Conservation (phyloP, 2,888 invertebrate species). For the Serrognathus titanus region DNA sequence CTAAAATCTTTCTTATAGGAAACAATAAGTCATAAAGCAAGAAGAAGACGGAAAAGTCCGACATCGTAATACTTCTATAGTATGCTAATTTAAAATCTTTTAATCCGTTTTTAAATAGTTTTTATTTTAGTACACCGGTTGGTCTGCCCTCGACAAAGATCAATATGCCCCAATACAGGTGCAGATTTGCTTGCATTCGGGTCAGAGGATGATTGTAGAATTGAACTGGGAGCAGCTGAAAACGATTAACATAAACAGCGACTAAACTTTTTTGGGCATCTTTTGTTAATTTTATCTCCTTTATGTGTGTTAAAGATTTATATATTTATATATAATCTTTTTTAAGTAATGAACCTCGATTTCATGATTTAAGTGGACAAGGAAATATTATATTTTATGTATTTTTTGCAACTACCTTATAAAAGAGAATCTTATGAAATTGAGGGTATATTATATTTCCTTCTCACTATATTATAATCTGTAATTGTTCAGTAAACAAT, state of each 20-base stretch:
- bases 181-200: slow-evolving; percentile 38
- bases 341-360: too few species aligned
- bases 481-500: too few species aligned
- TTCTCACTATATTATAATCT: too few species aligned
- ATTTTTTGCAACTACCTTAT: too few species aligned
- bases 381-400: too few species aligned
- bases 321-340: too few species aligned
- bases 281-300: background rate
- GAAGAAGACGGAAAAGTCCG: slow-evolving; percentile 41
- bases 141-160: slow-evolving; percentile 47
- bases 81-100: slow-evolving; percentile 31
- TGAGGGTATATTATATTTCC: too few species aligned
- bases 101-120: background rate
- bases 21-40: too few species aligned
- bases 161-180: slow-evolving; percentile 45
- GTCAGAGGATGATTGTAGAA: slow-evolving; percentile 41
- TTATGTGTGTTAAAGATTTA: background rate
- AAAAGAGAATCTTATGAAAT: too few species aligned
- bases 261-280: slow-evolving; percentile 29
- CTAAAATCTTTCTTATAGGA: too few species aligned
- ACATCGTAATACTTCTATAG: slow-evolving; percentile 47
- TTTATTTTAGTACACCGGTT: slow-evolving; percentile 45
- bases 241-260: slow-evolving; percentile 36
- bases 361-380: too few species aligned
- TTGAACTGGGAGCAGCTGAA: slow-evolving; percentile 44